Evolutionary conservation across 2,113 vertebrate genomes (phyloP).

Genomic region (Trematocara macrostoma): DNA sequence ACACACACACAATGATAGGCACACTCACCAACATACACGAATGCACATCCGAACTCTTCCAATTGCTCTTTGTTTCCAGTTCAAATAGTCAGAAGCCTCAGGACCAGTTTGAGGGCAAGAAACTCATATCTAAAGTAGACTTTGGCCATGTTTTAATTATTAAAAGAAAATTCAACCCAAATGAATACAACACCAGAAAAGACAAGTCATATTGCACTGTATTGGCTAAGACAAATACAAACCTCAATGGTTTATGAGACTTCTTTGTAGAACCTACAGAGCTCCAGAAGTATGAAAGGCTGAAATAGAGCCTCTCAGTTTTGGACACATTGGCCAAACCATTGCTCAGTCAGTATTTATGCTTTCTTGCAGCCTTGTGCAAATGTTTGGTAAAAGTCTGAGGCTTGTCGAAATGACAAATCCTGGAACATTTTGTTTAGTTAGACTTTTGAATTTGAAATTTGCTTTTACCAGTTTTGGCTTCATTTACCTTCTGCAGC

Average conservation of each 20-base stretch:
- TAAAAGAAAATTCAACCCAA: background rate
- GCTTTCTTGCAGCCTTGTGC: background rate
- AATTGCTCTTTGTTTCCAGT: background rate
- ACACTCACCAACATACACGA: background rate
- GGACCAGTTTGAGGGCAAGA: background rate
- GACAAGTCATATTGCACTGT: background rate
- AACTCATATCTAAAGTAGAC: rapidly evolving
- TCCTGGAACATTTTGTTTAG: background rate
- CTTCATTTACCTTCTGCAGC: constrained; percentile 85
- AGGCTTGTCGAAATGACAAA: background rate
- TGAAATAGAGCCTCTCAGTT: background rate
- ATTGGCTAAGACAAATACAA: background rate
- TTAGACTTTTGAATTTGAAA: rapidly evolving
- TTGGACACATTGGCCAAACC: rapidly evolving
- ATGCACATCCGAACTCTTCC: background rate
- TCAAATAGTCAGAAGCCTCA: background rate
- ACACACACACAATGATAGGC: background rate
- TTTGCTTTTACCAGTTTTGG: background rate
- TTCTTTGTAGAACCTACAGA: background rate
- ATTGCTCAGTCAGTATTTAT: background rate
- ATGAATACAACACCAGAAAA: background rate
- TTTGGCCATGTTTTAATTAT: background rate
- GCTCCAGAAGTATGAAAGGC: background rate
- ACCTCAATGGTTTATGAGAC: background rate
- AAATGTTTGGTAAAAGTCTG: background rate